phyloP scores from a whole-genome alignment of 23 tunicate genomes.

The Phallusia fumigata region DNA sequence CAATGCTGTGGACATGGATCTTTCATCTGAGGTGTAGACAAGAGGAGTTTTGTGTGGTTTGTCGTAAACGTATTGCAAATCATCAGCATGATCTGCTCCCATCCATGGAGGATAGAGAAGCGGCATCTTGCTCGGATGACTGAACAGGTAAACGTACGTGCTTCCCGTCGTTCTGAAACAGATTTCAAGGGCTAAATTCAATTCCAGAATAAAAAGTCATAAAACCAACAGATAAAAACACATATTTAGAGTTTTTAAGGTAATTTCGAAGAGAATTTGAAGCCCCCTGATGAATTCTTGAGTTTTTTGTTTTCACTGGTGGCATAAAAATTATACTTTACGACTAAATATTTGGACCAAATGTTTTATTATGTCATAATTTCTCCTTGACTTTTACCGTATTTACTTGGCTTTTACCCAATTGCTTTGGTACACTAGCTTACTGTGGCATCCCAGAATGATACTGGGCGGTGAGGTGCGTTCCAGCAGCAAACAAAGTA shows the following conservation, averaged over 20 bases:
- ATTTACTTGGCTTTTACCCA: too few species aligned
- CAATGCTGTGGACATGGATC: slow-evolving; percentile 25
- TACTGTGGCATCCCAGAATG: slow-evolving; percentile 35
- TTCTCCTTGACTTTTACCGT: too few species aligned
- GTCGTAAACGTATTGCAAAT: slow-evolving; percentile 50
- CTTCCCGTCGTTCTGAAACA: slow-evolving; percentile 27
- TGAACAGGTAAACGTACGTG: slow-evolving; percentile 62
- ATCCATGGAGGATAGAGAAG: slow-evolving; percentile 39
- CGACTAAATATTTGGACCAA: too few species aligned
- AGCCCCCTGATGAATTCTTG: too few species aligned
- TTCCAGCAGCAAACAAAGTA: slow-evolving; percentile 39
- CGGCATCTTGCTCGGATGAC: slow-evolving; percentile 47
- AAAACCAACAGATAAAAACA: too few species aligned
- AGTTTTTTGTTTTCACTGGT: too few species aligned
- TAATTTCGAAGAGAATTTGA: too few species aligned
- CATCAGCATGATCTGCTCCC: slow-evolving; percentile 72
- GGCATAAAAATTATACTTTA: too few species aligned
- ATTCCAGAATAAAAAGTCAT: too few species aligned
- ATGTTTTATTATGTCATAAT: too few species aligned
- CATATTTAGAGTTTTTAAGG: too few species aligned
- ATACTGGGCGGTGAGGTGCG: slow-evolving; percentile 28
- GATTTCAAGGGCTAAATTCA: background rate
- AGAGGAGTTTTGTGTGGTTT: slow-evolving; percentile 33
- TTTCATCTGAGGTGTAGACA: slow-evolving; percentile 33
- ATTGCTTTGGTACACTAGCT: too few species aligned